Evolutionary conservation across 2,888 invertebrate genomes (phyloP).

Genomic region (Alloscopus bannaensis): DNA sequence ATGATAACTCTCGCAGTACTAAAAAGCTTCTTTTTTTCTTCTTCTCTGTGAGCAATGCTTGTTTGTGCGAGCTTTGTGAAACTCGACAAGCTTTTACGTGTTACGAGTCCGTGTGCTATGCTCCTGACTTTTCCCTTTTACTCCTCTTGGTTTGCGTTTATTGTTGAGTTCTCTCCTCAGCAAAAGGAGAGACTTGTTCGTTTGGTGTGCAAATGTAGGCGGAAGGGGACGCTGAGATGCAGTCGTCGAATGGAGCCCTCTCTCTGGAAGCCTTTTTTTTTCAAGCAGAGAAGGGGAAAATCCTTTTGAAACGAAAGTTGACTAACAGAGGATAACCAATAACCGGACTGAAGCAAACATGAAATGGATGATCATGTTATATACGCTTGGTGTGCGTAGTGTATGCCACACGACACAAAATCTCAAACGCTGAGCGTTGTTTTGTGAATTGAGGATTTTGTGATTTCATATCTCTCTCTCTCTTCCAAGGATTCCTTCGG

Average conservation of each 20-base stretch:
- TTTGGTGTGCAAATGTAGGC: slow-evolving; percentile 42
- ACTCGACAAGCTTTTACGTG: no score
- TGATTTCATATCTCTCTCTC: slow-evolving; percentile 37
- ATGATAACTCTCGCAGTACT: no score
- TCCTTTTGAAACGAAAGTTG: no score
- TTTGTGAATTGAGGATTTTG: slow-evolving; percentile 37
- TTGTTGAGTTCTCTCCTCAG: background rate
- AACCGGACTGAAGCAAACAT: no score
- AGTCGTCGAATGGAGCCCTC: slow-evolving; percentile 19
- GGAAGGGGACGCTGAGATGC: slow-evolving; percentile 62
- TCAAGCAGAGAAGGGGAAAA: no score
- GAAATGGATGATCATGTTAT: no score
- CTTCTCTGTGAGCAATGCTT: slow-evolving; percentile 14
- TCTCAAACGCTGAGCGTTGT: no score
- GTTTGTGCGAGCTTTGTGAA: no score
- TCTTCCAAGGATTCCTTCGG: background rate
- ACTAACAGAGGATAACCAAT: no score
- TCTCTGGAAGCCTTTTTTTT: no score
- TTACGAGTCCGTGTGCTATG: background rate
- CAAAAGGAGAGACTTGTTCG: background rate
- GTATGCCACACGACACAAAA: no score
- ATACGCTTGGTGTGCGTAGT: no score
- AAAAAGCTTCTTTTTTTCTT: slow-evolving; percentile 10
- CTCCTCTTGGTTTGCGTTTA: background rate
- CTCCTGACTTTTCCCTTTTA: slow-evolving; percentile 18